phyloP scores from a whole-genome alignment of 2,113 vertebrate genomes.

The Sphyrna mokarran region DNA sequence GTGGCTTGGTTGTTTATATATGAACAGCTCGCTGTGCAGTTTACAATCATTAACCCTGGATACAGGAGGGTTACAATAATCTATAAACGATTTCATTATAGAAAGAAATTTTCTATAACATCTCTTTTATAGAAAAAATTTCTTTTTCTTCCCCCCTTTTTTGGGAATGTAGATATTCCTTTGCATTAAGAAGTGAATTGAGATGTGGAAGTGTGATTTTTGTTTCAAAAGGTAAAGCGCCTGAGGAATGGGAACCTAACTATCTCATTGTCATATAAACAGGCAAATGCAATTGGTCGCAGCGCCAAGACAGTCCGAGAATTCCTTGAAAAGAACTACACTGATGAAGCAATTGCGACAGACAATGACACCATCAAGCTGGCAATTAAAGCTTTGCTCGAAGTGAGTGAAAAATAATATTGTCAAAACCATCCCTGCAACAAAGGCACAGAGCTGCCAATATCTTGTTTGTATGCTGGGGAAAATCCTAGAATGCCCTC shows the following conservation, averaged over 20 bases:
- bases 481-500: conserved; percentile 29
- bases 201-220: neutral
- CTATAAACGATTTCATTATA: too few relatives aligned
- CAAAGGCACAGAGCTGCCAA: too few relatives aligned
- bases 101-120: too few relatives aligned
- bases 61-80: too few relatives aligned
- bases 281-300: conserved; percentile 68
- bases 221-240: neutral
- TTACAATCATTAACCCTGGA: neutral
- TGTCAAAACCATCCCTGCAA: neutral
- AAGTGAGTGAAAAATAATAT: conserved; percentile 55
- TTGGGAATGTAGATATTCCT: too few relatives aligned
- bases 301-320: conserved; percentile 70
- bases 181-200: neutral
- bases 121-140: too few relatives aligned
- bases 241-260: neutral
- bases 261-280: neutral
- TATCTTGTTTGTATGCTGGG: neutral
- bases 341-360: conserved; percentile 60
- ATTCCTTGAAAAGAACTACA: conserved; percentile 75
- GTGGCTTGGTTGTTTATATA: too few relatives aligned
- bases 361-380: conserved; percentile 67
- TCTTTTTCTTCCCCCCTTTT: too few relatives aligned
- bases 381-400: conserved; percentile 68
- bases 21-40: neutral